Evolutionary conservation across 2,113 vertebrate genomes (phyloP), one percentile per base, ranked within the genome.

Genomic region (Takifugu flavidus): DNA sequence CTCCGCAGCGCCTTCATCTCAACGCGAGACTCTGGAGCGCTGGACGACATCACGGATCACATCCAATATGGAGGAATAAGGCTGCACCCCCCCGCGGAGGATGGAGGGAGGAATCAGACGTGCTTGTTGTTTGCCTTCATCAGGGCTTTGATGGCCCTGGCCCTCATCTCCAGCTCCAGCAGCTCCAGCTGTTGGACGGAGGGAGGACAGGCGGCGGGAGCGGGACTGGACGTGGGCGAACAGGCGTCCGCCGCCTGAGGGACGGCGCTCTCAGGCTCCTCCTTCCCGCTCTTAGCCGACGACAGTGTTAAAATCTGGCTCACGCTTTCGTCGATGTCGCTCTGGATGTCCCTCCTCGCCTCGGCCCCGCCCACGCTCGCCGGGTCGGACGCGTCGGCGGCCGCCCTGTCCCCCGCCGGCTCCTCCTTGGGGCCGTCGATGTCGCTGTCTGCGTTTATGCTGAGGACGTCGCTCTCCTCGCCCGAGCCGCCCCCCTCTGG

Each of bases 401-500:
- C 65, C 20, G 28, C 59, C 52, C 57, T 77, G 10, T 26, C 52
- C 1, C 25, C 10, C 0, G 4, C 25, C 51, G 90, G 92, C 74
- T 97, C 94, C 2, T 92, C 92, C 87, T 93, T 94, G 0, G 90
- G 91, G 4, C 92, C 94, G 81, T 98, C 96, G 65, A 99, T 99
- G 86, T 99, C 96, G 13, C 96, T 99, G 64, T 98, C 96, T 46
- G 96, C 96, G 43, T 98, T 98, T 83, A 99, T 98, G 89, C 96
- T 98, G 45, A 99, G 91, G 26, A 96, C 95, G 60, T 98, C 95
- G 1, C 93, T 97, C 65, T 98, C 97, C 85, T 99, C 96, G 61
- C 94, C 93, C 34, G 90, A 91, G 2, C 70, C 86, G 0, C 68
- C 85, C 0, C 88, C 94, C 64, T 93, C 92, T 94, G 87, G 1